Conservation (phyloP, 2,113 vertebrate species). For the Camelus bactrianus region DNA sequence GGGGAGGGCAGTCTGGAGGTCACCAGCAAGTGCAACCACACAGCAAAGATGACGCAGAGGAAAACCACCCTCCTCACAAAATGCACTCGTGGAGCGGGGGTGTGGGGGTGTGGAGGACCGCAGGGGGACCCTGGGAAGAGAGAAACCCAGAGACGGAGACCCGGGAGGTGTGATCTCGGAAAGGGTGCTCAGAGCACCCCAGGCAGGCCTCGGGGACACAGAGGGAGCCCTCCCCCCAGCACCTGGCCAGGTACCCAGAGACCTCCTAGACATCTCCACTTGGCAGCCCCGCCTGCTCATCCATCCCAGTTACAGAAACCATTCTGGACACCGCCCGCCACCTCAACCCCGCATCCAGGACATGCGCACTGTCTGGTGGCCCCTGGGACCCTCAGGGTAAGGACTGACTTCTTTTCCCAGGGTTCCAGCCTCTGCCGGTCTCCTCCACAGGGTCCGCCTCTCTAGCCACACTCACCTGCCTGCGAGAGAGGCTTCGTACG, state of each 20-base stretch:
- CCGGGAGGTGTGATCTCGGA: neutral
- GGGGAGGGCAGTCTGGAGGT: neutral
- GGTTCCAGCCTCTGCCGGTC: accelerated
- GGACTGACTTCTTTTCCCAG: accelerated
- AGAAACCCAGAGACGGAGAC: accelerated
- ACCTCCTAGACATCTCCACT: neutral
- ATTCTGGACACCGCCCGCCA: accelerated
- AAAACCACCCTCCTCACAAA: too few relatives aligned
- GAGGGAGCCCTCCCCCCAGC: neutral
- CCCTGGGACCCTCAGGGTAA: neutral
- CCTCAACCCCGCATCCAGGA: too few relatives aligned
- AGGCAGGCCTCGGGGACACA: too few relatives aligned
- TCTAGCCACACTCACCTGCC: neutral
- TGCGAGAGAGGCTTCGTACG: accelerated
- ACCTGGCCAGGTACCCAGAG: neutral
- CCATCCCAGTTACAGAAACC: neutral
- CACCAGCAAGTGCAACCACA: too few relatives aligned
- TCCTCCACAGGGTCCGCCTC: accelerated
- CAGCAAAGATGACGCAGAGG: accelerated
- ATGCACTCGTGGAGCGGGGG: accelerated
- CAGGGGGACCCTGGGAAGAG: neutral
- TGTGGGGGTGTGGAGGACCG: too few relatives aligned
- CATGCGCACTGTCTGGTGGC: accelerated
- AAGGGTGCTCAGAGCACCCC: accelerated
- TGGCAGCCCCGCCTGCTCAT: neutral